phyloP scores from a whole-genome alignment of 2,113 vertebrate genomes.

The Tetraodon nigroviridis region DNA sequence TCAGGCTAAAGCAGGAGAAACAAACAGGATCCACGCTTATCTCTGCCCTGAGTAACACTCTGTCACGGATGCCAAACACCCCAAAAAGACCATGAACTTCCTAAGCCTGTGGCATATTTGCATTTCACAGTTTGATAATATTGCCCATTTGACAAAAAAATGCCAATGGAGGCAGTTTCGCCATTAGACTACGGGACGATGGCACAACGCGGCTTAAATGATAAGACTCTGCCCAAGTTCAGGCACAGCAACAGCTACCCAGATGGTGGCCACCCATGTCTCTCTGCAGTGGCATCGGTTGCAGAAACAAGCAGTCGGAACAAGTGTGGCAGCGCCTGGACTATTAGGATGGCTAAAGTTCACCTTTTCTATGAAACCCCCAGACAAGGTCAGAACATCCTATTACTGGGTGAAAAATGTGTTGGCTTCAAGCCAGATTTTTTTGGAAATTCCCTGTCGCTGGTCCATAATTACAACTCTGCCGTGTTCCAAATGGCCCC shows the following conservation, averaged over 20 bases:
- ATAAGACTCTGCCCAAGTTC: neutral
- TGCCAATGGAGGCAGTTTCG: too few relatives aligned
- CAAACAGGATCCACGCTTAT: slow-evolving; percentile 56
- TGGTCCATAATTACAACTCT: slow-evolving; percentile 53
- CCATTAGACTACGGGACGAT: neutral
- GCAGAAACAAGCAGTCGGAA: slow-evolving; percentile 10
- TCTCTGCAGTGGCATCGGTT: neutral
- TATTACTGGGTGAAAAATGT: slow-evolving; percentile 5
- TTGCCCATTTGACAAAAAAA: too few relatives aligned
- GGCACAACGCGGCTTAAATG: neutral
- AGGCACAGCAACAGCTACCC: neutral
- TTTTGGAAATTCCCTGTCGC: slow-evolving; percentile 52
- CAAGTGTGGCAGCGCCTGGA: neutral
- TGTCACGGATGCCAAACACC: slow-evolving; percentile 25
- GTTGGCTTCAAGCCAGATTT: slow-evolving; percentile 12
- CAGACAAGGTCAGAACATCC: neutral
- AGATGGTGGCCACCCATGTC: slow-evolving; percentile 13
- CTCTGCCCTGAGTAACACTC: slow-evolving; percentile 42
- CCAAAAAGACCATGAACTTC: neutral
- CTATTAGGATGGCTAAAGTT: neutral
- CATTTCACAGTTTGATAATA: too few relatives aligned
- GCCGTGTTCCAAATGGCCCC: slow-evolving; percentile 15
- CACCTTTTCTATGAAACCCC: neutral
- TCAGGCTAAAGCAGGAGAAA: slow-evolving; percentile 28
- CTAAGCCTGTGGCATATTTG: slow-evolving; percentile 1